These are phyloP conservation scores for Muscicapa striata DNA, from an alignment of 2,797 vertebrate species.

Conservation along the genomic window DNA sequence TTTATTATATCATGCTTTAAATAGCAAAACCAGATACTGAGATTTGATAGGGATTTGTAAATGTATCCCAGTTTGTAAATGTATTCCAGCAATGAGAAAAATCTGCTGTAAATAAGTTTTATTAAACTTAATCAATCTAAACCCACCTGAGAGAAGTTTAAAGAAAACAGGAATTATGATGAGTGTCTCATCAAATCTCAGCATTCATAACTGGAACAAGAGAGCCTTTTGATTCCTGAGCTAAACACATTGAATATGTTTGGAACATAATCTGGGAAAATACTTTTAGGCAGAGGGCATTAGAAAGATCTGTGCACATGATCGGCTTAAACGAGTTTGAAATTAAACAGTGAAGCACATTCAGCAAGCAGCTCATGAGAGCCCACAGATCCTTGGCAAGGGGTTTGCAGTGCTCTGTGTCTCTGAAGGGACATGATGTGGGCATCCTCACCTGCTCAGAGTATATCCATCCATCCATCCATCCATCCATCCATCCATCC, in stretches of 20 bases:
- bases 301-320: conserved; percentile 40
- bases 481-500: neutral
- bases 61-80: neutral
- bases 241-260: neutral
- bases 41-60: neutral
- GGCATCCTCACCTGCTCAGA: rapidly evolving
- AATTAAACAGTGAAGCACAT: conserved; percentile 13
- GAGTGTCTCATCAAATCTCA: conserved; percentile 13
- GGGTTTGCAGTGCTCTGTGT: neutral
- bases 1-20: neutral
- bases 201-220: conserved; percentile 43
- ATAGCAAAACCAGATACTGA: neutral
- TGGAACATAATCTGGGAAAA: conserved; percentile 56
- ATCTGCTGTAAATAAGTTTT: neutral
- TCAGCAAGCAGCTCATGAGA: neutral
- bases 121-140: conserved; percentile 34
- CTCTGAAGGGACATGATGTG: neutral
- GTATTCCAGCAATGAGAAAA: conserved; percentile 3
- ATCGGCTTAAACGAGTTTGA: conserved; percentile 17
- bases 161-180: neutral
- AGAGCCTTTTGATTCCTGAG: conserved; percentile 43
- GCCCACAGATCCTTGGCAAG: neutral
- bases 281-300: conserved; percentile 19
- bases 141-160: conserved; percentile 6
- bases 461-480: neutral